These are phyloP conservation scores for Hydropsyche betteni DNA, from an alignment of 2,888 invertebrate species.

Conservation along the genomic window DNA sequence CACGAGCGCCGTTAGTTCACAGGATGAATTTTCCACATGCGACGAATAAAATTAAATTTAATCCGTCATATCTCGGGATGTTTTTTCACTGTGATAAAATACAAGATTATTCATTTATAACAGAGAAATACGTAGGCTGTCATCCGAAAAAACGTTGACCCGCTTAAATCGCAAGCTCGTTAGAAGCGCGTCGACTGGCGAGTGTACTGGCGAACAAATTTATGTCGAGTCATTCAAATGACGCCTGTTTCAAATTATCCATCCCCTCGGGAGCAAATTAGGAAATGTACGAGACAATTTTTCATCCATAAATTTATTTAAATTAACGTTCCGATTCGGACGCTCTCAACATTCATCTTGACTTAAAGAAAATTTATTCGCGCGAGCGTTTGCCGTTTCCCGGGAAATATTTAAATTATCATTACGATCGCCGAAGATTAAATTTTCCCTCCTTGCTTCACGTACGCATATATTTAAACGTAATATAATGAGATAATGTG, in stretches of 20 bases:
- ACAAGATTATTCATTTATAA: no score
- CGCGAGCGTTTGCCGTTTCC: conserved; percentile 8
- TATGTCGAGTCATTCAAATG: conserved; percentile 34
- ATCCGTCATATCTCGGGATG: no score
- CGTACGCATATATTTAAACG: background rate
- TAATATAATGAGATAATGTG: conserved; percentile 13
- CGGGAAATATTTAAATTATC: conserved; percentile 25
- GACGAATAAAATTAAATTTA: no score
- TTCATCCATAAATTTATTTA: conserved; percentile 41
- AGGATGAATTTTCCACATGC: no score
- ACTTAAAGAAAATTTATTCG: conserved; percentile 29
- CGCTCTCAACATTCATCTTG: conserved; percentile 28
- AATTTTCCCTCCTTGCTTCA: conserved; percentile 8
- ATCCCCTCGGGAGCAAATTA: conserved; percentile 34
- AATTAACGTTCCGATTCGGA: conserved; percentile 30
- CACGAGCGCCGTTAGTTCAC: no score
- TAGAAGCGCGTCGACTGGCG: conserved; percentile 5
- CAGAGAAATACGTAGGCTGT: no score
- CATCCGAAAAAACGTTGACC: conserved; percentile 11
- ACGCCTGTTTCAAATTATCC: conserved; percentile 42
- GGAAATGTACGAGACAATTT: conserved; percentile 40
- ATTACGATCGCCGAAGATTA: conserved; percentile 6
- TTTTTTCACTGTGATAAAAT: no score
- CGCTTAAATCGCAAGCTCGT: conserved; percentile 22
- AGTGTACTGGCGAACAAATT: conserved; percentile 35